phyloP scores from a whole-genome alignment of 1,140 invertebrate species.

The Drosophila trapezifrons region DNA sequence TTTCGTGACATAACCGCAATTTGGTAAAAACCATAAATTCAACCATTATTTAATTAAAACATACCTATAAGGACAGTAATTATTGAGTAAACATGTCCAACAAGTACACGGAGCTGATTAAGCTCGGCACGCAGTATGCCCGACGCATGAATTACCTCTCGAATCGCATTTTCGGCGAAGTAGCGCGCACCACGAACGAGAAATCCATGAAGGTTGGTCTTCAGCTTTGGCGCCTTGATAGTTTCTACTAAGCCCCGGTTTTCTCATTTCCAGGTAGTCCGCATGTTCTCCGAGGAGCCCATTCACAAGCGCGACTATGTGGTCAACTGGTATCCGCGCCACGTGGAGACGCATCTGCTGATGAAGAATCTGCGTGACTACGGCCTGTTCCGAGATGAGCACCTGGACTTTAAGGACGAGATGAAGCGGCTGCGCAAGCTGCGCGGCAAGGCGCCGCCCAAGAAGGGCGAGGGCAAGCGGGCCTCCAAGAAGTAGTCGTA shows the following conservation, averaged over 20 bases:
- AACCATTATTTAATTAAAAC: constrained; percentile 1
- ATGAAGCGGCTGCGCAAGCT: constrained; percentile 91
- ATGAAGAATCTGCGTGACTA: constrained; percentile 90
- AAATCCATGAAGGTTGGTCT: constrained; percentile 90
- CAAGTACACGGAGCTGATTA: constrained; percentile 89
- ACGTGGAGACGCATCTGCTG: constrained; percentile 89
- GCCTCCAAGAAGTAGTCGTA: constrained; percentile 70
- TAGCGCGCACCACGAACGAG: constrained; percentile 89
- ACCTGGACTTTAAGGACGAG: constrained; percentile 96
- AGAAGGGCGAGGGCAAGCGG: constrained; percentile 86
- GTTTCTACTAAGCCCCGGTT: neutral
- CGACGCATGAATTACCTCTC: constrained; percentile 93
- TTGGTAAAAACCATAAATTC: neutral
- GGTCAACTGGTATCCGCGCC: constrained; percentile 94
- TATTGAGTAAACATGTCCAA: constrained; percentile 52
- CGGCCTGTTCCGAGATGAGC: constrained; percentile 94
- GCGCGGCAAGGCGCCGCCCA: constrained; percentile 90
- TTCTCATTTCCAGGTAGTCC: constrained; percentile 86
- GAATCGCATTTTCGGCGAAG: constrained; percentile 95
- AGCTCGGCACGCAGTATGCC: constrained; percentile 91
- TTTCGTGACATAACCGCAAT: constrained; percentile 68
- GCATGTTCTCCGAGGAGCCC: constrained; percentile 91
- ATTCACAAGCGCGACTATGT: constrained; percentile 90
- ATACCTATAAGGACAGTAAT: neutral
- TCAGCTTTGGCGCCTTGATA: neutral